phyloP scores from a whole-genome alignment of 2,888 invertebrate species.

The Amiota communis region DNA sequence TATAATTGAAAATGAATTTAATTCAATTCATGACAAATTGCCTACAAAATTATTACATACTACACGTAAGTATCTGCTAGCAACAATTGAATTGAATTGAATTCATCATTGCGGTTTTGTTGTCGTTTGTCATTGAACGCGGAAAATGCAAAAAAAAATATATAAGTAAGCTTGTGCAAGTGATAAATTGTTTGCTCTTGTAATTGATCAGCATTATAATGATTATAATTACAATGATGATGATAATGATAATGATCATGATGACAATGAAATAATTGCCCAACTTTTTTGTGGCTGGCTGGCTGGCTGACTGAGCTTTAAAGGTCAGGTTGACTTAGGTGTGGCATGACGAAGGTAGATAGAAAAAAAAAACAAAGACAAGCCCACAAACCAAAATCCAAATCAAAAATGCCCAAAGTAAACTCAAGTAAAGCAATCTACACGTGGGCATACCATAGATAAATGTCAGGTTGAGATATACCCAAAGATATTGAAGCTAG shows the following conservation, averaged over 20 bases:
- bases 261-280: no score
- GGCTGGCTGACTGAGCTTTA: conserved; percentile 35
- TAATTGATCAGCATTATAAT: no score
- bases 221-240: no score
- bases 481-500: neutral
- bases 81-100: no score
- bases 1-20: conserved; percentile 37
- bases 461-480: no score
- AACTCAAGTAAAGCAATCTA: neutral
- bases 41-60: conserved; percentile 36
- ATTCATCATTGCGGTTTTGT: neutral
- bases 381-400: conserved; percentile 6
- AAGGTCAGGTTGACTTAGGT: conserved; percentile 48
- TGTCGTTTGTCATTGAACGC: conserved; percentile 23
- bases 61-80: no score
- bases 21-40: conserved; percentile 48
- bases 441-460: neutral
- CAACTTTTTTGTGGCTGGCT: no score
- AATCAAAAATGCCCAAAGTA: neutral
- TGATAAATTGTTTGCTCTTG: no score
- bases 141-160: conserved; percentile 9
- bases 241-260: no score
- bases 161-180: no score
- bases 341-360: conserved; percentile 36
- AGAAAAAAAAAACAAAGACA: neutral